phyloP scores from a whole-genome alignment of 2,113 vertebrate genomes.

The Lanius collurio region DNA sequence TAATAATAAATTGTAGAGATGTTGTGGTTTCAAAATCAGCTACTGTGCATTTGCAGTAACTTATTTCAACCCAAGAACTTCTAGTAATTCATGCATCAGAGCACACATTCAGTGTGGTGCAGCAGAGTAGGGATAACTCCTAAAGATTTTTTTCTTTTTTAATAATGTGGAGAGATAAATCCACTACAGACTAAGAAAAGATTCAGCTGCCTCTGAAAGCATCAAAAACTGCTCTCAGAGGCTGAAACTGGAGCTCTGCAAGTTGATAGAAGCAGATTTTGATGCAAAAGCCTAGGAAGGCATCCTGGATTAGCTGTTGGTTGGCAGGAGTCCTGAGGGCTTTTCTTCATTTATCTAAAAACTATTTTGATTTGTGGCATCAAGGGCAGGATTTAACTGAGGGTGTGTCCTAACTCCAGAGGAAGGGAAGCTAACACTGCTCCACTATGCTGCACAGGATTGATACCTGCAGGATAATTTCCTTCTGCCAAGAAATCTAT shows the following conservation, averaged over 20 bases:
- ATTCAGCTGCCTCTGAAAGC: not conserved
- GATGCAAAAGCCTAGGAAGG: not conserved
- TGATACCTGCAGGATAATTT: not conserved
- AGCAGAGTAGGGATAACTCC: not conserved
- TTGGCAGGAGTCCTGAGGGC: not conserved
- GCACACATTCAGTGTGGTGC: not conserved
- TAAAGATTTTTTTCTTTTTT: not conserved
- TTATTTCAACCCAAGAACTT: slow-evolving; percentile 51
- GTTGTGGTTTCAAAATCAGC: slow-evolving; percentile 66
- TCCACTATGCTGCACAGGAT: not conserved
- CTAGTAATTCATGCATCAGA: not conserved
- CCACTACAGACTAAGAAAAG: not conserved
- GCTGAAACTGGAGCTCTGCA: not conserved
- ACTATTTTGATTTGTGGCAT: not conserved
- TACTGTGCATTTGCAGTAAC: slow-evolving; percentile 62
- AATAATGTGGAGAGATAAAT: not conserved
- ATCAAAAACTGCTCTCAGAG: not conserved
- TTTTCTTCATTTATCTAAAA: not conserved
- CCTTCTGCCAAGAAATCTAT: not conserved
- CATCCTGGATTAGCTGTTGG: not conserved
- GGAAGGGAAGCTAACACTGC: not conserved
- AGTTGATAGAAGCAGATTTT: not conserved
- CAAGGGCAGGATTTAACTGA: not conserved
- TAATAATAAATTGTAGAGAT: slow-evolving; percentile 72
- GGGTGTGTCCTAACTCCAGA: not conserved